These are phyloP conservation scores for Acanthoscelides obtectus DNA, from an alignment of 2,888 invertebrate species.

Conservation along the genomic window DNA sequence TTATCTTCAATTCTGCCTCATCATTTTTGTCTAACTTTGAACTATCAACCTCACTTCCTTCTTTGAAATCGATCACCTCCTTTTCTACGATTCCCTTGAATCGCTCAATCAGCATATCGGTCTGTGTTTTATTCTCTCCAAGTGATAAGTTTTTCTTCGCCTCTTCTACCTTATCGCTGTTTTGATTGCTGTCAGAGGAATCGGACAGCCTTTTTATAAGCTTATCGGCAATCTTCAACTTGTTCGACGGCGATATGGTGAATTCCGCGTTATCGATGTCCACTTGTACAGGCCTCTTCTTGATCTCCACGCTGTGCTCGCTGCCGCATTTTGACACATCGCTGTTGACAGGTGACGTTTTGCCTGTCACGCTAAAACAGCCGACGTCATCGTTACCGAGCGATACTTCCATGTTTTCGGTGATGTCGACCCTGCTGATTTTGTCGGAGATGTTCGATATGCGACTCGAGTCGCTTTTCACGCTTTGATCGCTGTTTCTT, in stretches of 20 bases:
- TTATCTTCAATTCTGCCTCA: not conserved
- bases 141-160: slow-evolving; percentile 9
- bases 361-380: slow-evolving; percentile 26
- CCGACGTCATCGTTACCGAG: slow-evolving; percentile 29
- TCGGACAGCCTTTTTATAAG: slow-evolving; percentile 40
- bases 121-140: slow-evolving; percentile 8
- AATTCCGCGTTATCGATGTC: slow-evolving; percentile 34
- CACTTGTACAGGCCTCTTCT: slow-evolving; percentile 35
- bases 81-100: slow-evolving; percentile 10
- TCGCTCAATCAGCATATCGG: slow-evolving; percentile 16
- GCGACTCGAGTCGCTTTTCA: slow-evolving; percentile 33
- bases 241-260: slow-evolving; percentile 34
- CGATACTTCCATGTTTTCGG: slow-evolving; percentile 37
- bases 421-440: slow-evolving; percentile 35
- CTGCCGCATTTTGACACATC: slow-evolving; percentile 22
- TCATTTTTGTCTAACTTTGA: slow-evolving; percentile 1
- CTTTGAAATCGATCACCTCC: not conserved
- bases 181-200: slow-evolving; percentile 11
- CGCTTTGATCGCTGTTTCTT: slow-evolving; percentile 34
- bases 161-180: slow-evolving; percentile 14
- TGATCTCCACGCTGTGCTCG: slow-evolving; percentile 23
- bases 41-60: not conserved
- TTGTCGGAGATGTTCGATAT: slow-evolving; percentile 34
- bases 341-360: slow-evolving; percentile 22
- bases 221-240: slow-evolving; percentile 39